A percentile compares a stretch with the other conserved stretches of the same genome.
These are phyloP conservation scores for Xestia sexstrigata DNA, from an alignment of 2,888 invertebrate genomes.

Conservation along the genomic window DNA sequence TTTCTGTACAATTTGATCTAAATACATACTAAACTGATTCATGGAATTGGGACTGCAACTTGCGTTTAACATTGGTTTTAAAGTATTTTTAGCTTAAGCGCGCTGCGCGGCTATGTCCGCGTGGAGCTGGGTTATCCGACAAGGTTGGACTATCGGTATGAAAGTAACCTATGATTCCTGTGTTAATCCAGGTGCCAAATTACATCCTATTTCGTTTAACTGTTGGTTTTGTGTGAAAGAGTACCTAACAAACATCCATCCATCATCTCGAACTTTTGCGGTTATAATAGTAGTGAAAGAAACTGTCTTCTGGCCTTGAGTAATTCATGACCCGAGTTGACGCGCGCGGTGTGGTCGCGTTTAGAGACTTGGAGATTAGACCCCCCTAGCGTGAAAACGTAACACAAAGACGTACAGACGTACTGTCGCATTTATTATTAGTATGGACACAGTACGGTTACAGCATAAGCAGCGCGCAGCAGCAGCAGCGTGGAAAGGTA, in stretches of 20 bases:
- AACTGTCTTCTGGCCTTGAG: not conserved
- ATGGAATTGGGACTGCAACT: constrained; percentile 16
- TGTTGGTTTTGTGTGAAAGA: not conserved
- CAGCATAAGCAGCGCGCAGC: too few species aligned
- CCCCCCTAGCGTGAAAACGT: too few species aligned
- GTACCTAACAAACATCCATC: not conserved
- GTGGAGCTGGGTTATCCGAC: not conserved
- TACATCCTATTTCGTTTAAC: too few species aligned
- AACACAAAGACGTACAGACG: not conserved
- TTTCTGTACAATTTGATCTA: constrained; percentile 45
- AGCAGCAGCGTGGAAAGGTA: not conserved
- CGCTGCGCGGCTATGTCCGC: too few species aligned
- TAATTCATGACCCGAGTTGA: not conserved
- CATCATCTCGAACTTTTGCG: not conserved
- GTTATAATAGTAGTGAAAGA: too few species aligned
- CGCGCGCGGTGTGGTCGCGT: too few species aligned
- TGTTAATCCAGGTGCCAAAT: too few species aligned
- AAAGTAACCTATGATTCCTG: too few species aligned
- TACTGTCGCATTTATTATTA: not conserved
- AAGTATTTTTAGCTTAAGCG: too few species aligned
- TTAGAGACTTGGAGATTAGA: too few species aligned
- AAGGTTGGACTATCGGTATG: too few species aligned
- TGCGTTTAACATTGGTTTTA: not conserved
- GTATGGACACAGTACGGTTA: too few species aligned
- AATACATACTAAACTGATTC: constrained; percentile 36